phyloP scores from a whole-genome alignment of 1,140 invertebrate species.

The Ceratosolen fusciceps region DNA sequence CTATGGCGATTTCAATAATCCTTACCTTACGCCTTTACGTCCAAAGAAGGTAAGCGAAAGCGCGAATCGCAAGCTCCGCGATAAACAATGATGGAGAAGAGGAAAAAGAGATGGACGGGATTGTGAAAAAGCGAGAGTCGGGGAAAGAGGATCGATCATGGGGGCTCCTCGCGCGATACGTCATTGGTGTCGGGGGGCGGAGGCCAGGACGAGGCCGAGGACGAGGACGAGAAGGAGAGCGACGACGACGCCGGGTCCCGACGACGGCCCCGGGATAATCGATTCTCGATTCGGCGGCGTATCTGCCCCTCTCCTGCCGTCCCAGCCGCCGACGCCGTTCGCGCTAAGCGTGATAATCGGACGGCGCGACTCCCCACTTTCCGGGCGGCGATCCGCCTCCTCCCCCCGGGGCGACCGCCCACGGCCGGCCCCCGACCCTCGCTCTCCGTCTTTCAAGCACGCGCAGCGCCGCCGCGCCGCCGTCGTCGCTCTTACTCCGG shows the following conservation, averaged over 20 bases:
- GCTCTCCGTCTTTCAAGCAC: too few species aligned
- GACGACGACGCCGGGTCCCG: background rate
- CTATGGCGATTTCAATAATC: too few species aligned
- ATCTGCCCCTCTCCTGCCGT: too few species aligned
- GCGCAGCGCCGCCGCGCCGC: background rate
- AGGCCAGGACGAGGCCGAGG: background rate
- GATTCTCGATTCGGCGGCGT: constrained; percentile 3
- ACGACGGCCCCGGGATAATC: background rate
- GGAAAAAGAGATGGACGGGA: background rate
- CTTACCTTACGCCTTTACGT: too few species aligned
- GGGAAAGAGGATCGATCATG: too few species aligned
- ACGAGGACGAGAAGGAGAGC: background rate
- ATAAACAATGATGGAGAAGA: too few species aligned
- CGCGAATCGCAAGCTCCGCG: too few species aligned
- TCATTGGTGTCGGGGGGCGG: background rate
- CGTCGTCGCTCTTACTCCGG: too few species aligned
- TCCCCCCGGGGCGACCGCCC: background rate
- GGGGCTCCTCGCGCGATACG: background rate
- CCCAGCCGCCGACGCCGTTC: background rate
- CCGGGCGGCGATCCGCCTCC: background rate
- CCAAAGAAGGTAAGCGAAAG: too few species aligned
- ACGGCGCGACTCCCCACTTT: background rate
- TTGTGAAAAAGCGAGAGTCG: too few species aligned
- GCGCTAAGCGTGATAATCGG: background rate
- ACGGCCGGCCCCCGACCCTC: background rate